A percentile compares a stretch with the other conserved stretches of the same genome.
Evolutionary conservation across 2,797 vertebrate species (phyloP).

Genomic region (Nannoperca obscura): DNA sequence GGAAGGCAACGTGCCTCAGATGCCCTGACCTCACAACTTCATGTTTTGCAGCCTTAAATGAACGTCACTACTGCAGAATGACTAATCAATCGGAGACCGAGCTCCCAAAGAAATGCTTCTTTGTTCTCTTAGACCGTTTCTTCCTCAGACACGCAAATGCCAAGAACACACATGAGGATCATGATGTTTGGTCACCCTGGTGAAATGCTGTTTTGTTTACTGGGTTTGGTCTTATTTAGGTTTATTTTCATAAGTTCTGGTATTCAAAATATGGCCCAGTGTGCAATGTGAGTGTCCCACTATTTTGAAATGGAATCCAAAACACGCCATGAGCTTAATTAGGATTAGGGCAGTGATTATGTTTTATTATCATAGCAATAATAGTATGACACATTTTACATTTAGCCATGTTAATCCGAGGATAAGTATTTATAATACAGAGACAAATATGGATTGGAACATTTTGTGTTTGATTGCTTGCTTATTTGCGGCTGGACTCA

Average conservation of each 20-base stretch:
- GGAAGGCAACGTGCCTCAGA: not conserved
- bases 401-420: constrained; percentile 71
- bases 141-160: no score
- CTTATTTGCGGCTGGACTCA: constrained; percentile 22
- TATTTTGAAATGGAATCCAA: constrained; percentile 67
- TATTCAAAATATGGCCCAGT: constrained; percentile 49
- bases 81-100: not conserved
- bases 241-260: constrained; percentile 41
- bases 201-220: constrained; percentile 23
- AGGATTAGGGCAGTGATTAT: constrained; percentile 70
- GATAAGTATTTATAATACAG: constrained; percentile 68
- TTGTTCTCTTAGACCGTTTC: no score
- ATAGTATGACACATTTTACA: constrained; percentile 75
- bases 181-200: constrained; percentile 19
- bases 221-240: constrained; percentile 5
- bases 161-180: constrained; percentile 2
- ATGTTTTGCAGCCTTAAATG: not conserved
- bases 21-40: constrained; percentile 6
- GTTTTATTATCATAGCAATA: constrained; percentile 69
- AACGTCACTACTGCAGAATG: not conserved
- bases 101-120: no score
- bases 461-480: constrained; percentile 25
- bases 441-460: constrained; percentile 68
- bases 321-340: constrained; percentile 65
- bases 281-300: constrained; percentile 22